phyloP scores from a whole-genome alignment of 2,113 vertebrate genomes.

The Pipa parva region DNA sequence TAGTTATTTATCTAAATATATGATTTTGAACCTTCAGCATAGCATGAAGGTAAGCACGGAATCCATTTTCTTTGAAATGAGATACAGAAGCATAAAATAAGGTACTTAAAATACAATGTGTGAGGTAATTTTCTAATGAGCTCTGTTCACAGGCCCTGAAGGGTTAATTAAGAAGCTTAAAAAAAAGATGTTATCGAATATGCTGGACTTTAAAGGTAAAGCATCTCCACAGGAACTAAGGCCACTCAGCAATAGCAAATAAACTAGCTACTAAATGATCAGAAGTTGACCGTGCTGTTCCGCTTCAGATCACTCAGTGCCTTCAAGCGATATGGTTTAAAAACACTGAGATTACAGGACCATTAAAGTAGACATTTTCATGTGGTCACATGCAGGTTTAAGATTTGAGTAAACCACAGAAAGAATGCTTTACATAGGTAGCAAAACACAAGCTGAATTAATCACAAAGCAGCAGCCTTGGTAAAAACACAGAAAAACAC shows the following conservation, averaged over 20 bases:
- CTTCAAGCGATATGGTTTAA: constrained; percentile 57
- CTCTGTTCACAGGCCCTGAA: constrained; percentile 52
- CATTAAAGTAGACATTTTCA: constrained; percentile 70
- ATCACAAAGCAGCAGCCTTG: constrained; percentile 53
- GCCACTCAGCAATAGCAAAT: constrained; percentile 63
- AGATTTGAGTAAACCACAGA: constrained; percentile 61
- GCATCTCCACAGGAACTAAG: constrained; percentile 52
- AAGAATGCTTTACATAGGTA: constrained; percentile 58
- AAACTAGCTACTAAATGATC: constrained; percentile 70
- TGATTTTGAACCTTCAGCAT: not conserved
- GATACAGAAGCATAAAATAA: constrained; percentile 47
- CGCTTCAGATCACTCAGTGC: constrained; percentile 60
- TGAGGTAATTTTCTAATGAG: constrained; percentile 53
- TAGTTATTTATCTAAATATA: not conserved
- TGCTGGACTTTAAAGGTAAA: constrained; percentile 49
- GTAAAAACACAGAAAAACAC: constrained; percentile 56
- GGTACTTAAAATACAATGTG: constrained; percentile 51
- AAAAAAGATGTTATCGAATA: constrained; percentile 53
- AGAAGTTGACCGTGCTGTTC: constrained; percentile 67
- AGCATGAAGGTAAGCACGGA: not conserved
- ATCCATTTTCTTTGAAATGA: constrained; percentile 33
- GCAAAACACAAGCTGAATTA: constrained; percentile 56
- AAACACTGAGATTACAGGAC: constrained; percentile 61
- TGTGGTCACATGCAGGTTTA: constrained; percentile 68
- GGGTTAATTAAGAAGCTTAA: constrained; percentile 56